These are phyloP conservation scores for Lordiphosa andalusiaca DNA, from an alignment of 2,888 invertebrate species.

Conservation along the genomic window DNA sequence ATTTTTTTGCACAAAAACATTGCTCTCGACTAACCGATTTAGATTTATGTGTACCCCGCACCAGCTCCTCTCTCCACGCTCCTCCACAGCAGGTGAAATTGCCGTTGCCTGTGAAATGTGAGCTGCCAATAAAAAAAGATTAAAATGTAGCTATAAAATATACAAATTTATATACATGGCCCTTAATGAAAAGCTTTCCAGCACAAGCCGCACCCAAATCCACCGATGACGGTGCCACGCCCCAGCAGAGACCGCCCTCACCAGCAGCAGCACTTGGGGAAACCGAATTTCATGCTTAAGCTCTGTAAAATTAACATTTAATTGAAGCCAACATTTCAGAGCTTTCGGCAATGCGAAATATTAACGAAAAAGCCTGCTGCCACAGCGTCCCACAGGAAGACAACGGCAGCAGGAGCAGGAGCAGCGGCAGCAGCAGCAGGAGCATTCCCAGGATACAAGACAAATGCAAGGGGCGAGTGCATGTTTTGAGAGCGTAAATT, in stretches of 20 bases:
- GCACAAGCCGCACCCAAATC: conserved; percentile 20
- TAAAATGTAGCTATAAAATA: conserved; percentile 63
- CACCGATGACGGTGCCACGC: neutral
- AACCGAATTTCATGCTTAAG: conserved; percentile 71
- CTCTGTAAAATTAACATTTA: conserved; percentile 76
- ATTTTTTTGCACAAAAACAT: no score
- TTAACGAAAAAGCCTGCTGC: conserved; percentile 32
- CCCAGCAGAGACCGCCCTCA: conserved; percentile 13
- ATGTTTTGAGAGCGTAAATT: conserved; percentile 75
- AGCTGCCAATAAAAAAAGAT: conserved; percentile 49
- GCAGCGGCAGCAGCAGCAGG: neutral
- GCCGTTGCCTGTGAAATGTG: conserved; percentile 3
- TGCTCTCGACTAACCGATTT: no score
- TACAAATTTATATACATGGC: conserved; percentile 52
- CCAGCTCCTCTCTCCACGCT: neutral
- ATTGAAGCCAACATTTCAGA: conserved; percentile 64
- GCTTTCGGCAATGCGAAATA: conserved; percentile 42
- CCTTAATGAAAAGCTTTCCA: conserved; percentile 57
- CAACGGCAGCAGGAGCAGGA: neutral
- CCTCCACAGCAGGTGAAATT: conserved; percentile 13
- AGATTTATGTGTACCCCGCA: neutral
- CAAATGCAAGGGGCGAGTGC: conserved; percentile 50
- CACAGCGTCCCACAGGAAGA: conserved; percentile 10
- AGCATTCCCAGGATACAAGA: conserved; percentile 38
- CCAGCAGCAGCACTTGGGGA: conserved; percentile 6